A percentile compares a stretch with the other conserved stretches of the same genome.
Conservation (phyloP, 2,888 invertebrate genomes). For the Drosophila limbata region DNA sequence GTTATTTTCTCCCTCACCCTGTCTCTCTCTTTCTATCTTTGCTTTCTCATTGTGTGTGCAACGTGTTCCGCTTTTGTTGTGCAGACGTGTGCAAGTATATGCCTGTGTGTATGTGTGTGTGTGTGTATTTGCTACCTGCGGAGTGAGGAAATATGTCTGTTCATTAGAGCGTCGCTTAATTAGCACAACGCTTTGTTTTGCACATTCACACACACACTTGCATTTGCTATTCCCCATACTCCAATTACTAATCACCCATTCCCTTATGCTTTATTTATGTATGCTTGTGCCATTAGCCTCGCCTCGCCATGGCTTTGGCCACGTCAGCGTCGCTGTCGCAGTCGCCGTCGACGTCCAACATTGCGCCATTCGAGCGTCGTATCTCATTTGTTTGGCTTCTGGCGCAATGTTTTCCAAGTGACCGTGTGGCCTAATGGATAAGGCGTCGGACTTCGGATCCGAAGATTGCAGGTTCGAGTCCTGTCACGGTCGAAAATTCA, state of each 20-base stretch:
- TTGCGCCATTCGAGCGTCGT: constrained; percentile 17
- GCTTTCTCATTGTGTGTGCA: constrained; percentile 37
- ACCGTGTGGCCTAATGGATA: constrained; percentile 74
- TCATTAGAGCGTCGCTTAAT: constrained; percentile 78
- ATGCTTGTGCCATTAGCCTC: constrained; percentile 49
- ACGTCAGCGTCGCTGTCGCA: constrained; percentile 21
- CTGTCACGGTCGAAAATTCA: constrained; percentile 55
- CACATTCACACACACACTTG: constrained; percentile 33
- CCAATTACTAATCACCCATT: constrained; percentile 35
- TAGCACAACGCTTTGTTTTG: constrained; percentile 62
- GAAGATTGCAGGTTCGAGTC: constrained; percentile 75
- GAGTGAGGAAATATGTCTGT: constrained; percentile 47
- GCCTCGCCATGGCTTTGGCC: constrained; percentile 8
- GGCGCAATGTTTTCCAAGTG: constrained; percentile 7
- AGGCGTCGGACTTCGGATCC: constrained; percentile 70
- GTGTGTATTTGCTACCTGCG: constrained; percentile 12
- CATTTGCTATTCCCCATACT: constrained; percentile 43
- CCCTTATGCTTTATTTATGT: constrained; percentile 10
- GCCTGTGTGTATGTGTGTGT: constrained; percentile 1
- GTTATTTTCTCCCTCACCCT: constrained; percentile 18
- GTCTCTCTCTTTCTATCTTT: constrained; percentile 11
- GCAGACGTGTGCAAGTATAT: constrained; percentile 9
- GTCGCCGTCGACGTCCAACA: constrained; percentile 2
- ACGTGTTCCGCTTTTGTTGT: constrained; percentile 52
- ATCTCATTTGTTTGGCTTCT: constrained; percentile 25